These are phyloP conservation scores for Melanostigma gelatinosum DNA, from an alignment of 2,113 vertebrate genomes.

Conservation along the genomic window DNA sequence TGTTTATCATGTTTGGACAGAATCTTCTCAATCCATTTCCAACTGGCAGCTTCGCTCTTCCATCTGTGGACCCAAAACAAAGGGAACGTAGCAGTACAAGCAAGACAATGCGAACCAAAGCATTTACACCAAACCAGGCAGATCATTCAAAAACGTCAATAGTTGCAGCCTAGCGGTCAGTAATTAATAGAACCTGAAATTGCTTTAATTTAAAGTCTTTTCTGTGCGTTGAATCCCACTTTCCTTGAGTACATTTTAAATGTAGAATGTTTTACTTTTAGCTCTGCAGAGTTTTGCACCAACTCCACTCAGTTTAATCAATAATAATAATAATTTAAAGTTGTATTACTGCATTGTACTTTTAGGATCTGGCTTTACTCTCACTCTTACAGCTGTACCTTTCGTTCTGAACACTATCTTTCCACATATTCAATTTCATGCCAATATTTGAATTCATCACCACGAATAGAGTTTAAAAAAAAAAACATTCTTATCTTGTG, in stretches of 20 bases:
- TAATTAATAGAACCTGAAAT: not conserved
- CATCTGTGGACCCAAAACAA: not conserved
- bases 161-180: not conserved
- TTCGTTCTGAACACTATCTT: conserved; percentile 47
- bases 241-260: conserved; percentile 11
- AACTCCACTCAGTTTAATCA: not conserved
- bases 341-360: conserved; percentile 12
- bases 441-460: conserved; percentile 57
- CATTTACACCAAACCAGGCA: not conserved
- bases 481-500: conserved; percentile 58
- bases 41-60: not conserved
- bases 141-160: not conserved
- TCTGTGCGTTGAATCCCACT: conserved; percentile 12
- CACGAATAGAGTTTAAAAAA: conserved; percentile 6
- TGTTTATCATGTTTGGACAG: too few species aligned
- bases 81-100: not conserved
- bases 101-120: not conserved
- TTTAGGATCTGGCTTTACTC: conserved; percentile 8
- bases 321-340: conserved; percentile 42
- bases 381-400: conserved; percentile 9
- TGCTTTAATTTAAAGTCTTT: not conserved
- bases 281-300: not conserved
- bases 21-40: not conserved
- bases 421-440: conserved; percentile 54
- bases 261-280: conserved; percentile 1